These are phyloP conservation scores for Lepidothrix coronata DNA, from an alignment of 2,113 vertebrate genomes.

Conservation along the genomic window DNA sequence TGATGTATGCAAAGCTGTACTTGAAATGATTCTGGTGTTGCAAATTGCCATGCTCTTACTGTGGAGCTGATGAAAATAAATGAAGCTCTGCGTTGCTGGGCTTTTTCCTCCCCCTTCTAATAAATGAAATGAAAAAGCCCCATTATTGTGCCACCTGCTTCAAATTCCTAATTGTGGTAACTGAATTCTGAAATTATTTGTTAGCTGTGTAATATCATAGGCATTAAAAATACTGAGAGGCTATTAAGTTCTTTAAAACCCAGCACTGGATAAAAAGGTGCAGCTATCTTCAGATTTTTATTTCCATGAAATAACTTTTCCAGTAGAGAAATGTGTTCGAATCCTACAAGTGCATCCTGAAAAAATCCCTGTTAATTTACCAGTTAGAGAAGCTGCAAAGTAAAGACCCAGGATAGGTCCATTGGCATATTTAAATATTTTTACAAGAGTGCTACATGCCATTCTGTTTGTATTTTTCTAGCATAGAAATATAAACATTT, in stretches of 20 bases:
- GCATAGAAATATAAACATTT: background rate
- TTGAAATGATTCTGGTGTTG: constrained; percentile 79
- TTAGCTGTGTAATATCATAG: constrained; percentile 75
- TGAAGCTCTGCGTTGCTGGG: constrained; percentile 70
- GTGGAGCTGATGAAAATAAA: constrained; percentile 81
- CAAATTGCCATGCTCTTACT: constrained; percentile 78
- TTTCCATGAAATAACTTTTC: constrained; percentile 60
- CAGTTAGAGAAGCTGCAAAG: constrained; percentile 1
- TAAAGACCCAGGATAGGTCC: background rate
- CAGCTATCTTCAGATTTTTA: constrained; percentile 54
- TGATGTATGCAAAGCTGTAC: constrained; percentile 70
- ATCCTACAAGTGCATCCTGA: constrained; percentile 39
- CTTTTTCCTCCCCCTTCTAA: constrained; percentile 67
- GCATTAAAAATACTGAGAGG: constrained; percentile 71
- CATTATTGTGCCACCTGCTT: constrained; percentile 85
- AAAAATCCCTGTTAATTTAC: constrained; percentile 11
- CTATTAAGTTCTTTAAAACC: constrained; percentile 70
- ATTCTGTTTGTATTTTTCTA: background rate
- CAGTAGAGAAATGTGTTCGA: constrained; percentile 36
- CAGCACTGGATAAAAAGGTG: constrained; percentile 46
- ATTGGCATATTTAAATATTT: background rate
- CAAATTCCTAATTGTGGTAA: constrained; percentile 83
- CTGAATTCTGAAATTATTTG: constrained; percentile 83
- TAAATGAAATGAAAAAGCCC: constrained; percentile 78
- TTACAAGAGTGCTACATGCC: background rate